Percentiles rank a stretch among this genome's conserved stretches.
Evolutionary conservation across 1,140 invertebrate genomes (phyloP).

Genomic region (Pseudobourletiella spinata): DNA sequence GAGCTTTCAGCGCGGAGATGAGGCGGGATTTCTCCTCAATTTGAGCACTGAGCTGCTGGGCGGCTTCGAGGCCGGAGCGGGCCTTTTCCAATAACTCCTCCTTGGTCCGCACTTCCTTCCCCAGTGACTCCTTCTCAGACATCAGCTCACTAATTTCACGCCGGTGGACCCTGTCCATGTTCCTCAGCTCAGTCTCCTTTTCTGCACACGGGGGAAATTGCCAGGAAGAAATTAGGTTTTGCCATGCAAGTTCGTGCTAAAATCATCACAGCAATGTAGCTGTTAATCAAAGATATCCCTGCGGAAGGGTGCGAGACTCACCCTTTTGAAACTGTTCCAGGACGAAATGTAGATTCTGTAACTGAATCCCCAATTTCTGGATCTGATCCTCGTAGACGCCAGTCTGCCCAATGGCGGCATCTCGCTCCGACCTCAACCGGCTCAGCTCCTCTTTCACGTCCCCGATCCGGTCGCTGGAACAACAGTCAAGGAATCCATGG

Average conservation of each 20-base stretch:
- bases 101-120: slow-evolving; percentile 20
- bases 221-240: no score
- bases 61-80: slow-evolving; percentile 28
- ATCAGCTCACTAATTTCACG: slow-evolving; percentile 22
- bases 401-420: slow-evolving; percentile 13
- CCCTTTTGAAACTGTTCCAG: slow-evolving; percentile 36
- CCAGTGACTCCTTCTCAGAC: slow-evolving; percentile 11
- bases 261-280: no score
- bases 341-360: slow-evolving; percentile 36
- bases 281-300: no score
- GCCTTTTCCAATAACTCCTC: slow-evolving; percentile 22
- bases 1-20: slow-evolving; percentile 21
- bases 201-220: no score
- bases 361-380: slow-evolving; percentile 25
- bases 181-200: slow-evolving; percentile 23
- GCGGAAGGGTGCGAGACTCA: no score
- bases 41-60: slow-evolving; percentile 29
- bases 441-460: slow-evolving; percentile 29
- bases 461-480: slow-evolving; percentile 23
- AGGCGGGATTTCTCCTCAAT: slow-evolving; percentile 30
- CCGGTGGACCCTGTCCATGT: slow-evolving; percentile 9
- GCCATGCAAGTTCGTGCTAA: no score
- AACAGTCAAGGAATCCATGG: no score
- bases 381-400: slow-evolving; percentile 27
- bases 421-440: slow-evolving; percentile 20